These are phyloP conservation scores for Centroberyx gerrardi DNA, from an alignment of 2,797 vertebrate genomes.

Conservation along the genomic window DNA sequence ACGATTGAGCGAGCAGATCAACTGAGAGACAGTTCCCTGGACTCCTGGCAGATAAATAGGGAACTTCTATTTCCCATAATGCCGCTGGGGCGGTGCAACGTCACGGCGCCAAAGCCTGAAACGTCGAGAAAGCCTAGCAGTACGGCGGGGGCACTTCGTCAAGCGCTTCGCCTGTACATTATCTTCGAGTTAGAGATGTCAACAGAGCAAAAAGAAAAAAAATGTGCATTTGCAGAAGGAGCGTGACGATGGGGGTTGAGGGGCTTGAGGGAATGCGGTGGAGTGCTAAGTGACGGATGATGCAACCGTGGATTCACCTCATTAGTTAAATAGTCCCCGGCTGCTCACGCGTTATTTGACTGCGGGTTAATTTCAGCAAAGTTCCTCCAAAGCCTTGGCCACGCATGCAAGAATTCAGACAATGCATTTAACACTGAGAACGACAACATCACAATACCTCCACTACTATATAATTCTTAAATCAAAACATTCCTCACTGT, in stretches of 20 bases:
- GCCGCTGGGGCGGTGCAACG: conserved; percentile 1
- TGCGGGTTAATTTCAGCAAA: conserved; percentile 44
- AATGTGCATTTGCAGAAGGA: conserved; percentile 36
- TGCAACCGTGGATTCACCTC: conserved; percentile 65
- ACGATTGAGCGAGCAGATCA: neutral
- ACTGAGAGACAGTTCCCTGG: neutral
- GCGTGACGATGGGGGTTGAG: conserved; percentile 12
- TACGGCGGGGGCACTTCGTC: neutral
- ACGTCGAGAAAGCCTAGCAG: neutral
- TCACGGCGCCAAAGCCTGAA: neutral
- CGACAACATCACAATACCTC: conserved; percentile 21
- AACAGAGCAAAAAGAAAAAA: conserved; percentile 19
- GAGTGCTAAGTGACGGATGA: conserved; percentile 64
- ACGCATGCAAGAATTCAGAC: conserved; percentile 30
- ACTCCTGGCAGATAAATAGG: neutral
- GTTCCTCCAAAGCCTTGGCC: neutral
- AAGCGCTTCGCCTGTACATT: conserved; percentile 14
- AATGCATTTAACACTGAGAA: neutral
- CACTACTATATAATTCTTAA: conserved; percentile 2
- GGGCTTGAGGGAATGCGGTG: conserved; percentile 22
- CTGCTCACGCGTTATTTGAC: conserved; percentile 55
- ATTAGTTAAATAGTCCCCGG: conserved; percentile 73
- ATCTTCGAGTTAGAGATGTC: conserved; percentile 20
- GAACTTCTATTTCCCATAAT: neutral
- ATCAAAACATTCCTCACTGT: neutral